Conservation (phyloP, 1,140 invertebrate species). For the Penaeus chinensis region DNA sequence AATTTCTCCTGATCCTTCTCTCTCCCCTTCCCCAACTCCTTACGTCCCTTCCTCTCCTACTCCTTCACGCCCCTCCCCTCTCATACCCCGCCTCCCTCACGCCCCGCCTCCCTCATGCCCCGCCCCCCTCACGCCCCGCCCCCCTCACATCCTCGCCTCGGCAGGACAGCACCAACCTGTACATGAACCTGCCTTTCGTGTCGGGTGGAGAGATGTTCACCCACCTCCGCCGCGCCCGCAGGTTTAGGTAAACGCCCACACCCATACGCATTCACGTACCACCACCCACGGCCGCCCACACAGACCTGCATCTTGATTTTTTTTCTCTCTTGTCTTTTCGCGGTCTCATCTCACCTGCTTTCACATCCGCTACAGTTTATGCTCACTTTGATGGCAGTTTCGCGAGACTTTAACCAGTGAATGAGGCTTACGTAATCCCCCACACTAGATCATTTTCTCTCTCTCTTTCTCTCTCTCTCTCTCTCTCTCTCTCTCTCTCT, state of each 20-base stretch:
- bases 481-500: too few relatives aligned
- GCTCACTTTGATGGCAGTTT: too few relatives aligned
- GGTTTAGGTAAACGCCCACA: constrained; percentile 40
- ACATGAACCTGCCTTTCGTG: constrained; percentile 98
- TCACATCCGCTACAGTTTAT: not conserved
- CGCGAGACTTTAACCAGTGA: too few relatives aligned
- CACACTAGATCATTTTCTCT: too few relatives aligned
- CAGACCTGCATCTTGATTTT: too few relatives aligned
- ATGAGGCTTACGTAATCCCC: too few relatives aligned
- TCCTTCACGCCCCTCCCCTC: not conserved
- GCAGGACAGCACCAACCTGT: constrained; percentile 95
- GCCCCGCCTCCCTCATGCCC: not conserved
- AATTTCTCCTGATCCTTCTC: too few relatives aligned
- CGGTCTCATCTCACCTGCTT: not conserved
- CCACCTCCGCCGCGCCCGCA: constrained; percentile 82
- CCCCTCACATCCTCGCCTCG: constrained; percentile 44
- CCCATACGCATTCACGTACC: too few relatives aligned
- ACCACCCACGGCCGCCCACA: too few relatives aligned
- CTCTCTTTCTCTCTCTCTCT: too few relatives aligned
- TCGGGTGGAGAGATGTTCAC: constrained; percentile 99
- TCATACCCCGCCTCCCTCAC: not conserved
- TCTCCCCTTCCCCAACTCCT: not conserved
- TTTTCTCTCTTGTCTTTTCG: not conserved
- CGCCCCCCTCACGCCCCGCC: not conserved
- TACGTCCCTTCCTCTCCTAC: not conserved